These are phyloP conservation scores for Cinclus cinclus DNA, from an alignment of 2,113 vertebrate species.

Conservation along the genomic window DNA sequence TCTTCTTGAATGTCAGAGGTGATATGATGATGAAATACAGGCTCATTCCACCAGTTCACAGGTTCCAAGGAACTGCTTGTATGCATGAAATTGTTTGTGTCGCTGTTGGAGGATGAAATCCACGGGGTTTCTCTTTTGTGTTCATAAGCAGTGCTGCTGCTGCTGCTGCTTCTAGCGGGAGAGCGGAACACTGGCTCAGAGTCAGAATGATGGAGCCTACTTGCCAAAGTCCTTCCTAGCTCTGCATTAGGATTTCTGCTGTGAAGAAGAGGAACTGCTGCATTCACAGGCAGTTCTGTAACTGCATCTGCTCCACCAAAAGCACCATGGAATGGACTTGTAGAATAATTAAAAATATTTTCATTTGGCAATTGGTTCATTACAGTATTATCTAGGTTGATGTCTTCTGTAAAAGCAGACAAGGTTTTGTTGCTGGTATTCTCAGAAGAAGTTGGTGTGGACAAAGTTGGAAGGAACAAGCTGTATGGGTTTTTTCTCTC, in stretches of 20 bases:
- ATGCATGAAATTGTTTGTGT: slow-evolving; percentile 1
- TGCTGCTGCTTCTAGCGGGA: not conserved
- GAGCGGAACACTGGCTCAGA: slow-evolving; percentile 38
- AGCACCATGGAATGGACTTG: slow-evolving; percentile 21
- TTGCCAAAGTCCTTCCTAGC: slow-evolving; percentile 34
- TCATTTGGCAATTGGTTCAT: slow-evolving; percentile 22
- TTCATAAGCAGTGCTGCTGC: not conserved
- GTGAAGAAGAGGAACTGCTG: not conserved
- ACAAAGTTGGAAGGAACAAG: slow-evolving; percentile 25
- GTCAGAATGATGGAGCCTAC: slow-evolving; percentile 42
- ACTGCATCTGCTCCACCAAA: slow-evolving; percentile 50
- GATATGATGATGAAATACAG: slow-evolving; percentile 10
- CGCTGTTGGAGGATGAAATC: not conserved
- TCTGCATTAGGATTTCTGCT: slow-evolving; percentile 44
- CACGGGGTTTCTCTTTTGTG: slow-evolving; percentile 50
- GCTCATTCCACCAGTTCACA: slow-evolving; percentile 20
- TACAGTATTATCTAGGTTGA: not conserved
- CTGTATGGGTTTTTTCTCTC: slow-evolving; percentile 13
- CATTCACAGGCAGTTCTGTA: slow-evolving; percentile 19
- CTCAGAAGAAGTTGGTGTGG: slow-evolving; percentile 51
- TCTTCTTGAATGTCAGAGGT: slow-evolving; percentile 53
- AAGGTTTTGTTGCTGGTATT: slow-evolving; percentile 5
- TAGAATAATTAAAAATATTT: slow-evolving; percentile 42
- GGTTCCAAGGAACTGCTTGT: slow-evolving; percentile 4
- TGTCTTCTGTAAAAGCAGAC: slow-evolving; percentile 55